Base-by-base conservation (phyloP, 2,113 vertebrate species). In the Nothoprocta perdicaria region DNA sequence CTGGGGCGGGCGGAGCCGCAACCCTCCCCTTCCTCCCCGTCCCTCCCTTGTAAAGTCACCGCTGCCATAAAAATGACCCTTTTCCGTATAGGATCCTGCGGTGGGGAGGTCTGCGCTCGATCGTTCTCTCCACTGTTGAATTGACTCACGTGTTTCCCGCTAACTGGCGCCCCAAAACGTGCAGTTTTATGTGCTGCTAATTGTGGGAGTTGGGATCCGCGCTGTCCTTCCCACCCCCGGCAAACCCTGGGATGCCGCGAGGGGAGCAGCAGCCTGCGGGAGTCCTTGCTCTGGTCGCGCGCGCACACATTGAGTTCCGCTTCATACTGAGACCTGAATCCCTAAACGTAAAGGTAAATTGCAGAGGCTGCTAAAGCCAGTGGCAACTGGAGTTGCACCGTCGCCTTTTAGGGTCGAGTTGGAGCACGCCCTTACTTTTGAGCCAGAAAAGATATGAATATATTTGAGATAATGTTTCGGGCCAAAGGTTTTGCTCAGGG, bases 81-180 rank as follows among this genome's bases (percentile, higher is more conserved):
- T 21, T 48, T 21, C 16, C 46, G 10, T 48, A 48, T 22, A 21
- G 22, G 46, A 48, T 48, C 19, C 7, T 7, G 46, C 2, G 19
- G 46, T 48, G 46, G 19, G 46, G 22, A 22, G 19, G 46, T 18
- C 46, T 10, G 7, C 15, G 38, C 38, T 4, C 2, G 24, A 22
- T 61, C 12, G 0, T 1, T 6, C 11, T 10, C 27, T 8, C 84
- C 8, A 4, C 4, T 21, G 41, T 21, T 12, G 19, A 22, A 4
- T 2, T 23, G 46, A 16, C 41, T 31, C 17, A 6, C 4, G 3
- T 8, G 5, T 50, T 15, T 21, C 26, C 1, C 16, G 4, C 6
- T 8, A 17, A 22, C 13, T 1, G 26, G 4, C 2, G 0, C 1
- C 13, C 10, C 22, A 22, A 48, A 48, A 0, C 0, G 1, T 1